Percentiles rank a stretch among this genome's conserved stretches.
Conservation (phyloP, 2,113 vertebrate species). For the Athene cunicularia region DNA sequence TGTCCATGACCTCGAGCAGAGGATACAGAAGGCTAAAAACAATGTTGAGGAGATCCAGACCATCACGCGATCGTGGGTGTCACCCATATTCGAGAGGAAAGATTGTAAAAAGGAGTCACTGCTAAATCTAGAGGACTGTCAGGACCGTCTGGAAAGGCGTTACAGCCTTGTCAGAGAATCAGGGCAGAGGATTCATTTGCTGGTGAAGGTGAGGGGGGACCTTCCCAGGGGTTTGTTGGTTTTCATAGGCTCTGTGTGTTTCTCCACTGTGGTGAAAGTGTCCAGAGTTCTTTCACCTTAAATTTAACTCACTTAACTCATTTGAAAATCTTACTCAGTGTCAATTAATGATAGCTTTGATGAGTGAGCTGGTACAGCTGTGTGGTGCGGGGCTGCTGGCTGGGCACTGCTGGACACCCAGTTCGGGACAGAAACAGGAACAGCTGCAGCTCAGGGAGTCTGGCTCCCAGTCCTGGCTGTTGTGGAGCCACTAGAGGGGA, state of each 20-base stretch:
- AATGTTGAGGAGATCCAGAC: constrained; percentile 86
- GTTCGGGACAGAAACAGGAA: accelerated
- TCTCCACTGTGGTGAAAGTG: accelerated
- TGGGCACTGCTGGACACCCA: background rate
- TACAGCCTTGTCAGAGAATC: constrained; percentile 77
- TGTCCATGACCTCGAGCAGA: constrained; percentile 82
- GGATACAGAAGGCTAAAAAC: constrained; percentile 84
- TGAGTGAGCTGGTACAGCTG: background rate
- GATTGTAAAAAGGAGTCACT: constrained; percentile 85
- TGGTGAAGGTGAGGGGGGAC: constrained; percentile 81
- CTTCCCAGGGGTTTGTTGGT: background rate
- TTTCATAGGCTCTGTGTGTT: background rate
- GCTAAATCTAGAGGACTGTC: constrained; percentile 84
- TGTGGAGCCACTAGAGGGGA: constrained; percentile 49
- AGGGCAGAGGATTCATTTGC: constrained; percentile 84
- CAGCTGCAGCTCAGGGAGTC: background rate
- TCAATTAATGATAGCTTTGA: background rate
- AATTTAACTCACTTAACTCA: background rate
- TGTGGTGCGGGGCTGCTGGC: background rate
- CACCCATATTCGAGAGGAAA: constrained; percentile 85
- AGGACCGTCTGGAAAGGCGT: constrained; percentile 76
- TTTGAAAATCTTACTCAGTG: accelerated
- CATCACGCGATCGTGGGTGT: constrained; percentile 81
- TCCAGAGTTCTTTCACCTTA: background rate
- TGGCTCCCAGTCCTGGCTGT: background rate